A percentile compares a stretch with the other conserved stretches of the same genome.
These are phyloP conservation scores for Caenorhabditis remanei DNA, from an alignment of 1,140 invertebrate genomes.

Conservation along the genomic window DNA sequence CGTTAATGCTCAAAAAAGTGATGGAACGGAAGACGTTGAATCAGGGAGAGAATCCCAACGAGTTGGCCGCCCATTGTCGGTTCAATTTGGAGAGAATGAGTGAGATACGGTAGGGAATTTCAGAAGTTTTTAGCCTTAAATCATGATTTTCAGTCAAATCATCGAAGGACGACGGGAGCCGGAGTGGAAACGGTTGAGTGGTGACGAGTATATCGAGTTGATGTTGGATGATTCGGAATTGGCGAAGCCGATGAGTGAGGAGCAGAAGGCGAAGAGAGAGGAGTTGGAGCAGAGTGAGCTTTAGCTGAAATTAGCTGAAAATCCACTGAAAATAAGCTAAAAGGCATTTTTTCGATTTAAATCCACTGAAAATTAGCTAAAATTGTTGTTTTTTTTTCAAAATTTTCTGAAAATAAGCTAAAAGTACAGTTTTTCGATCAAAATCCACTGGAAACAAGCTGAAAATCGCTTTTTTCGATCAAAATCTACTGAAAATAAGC, in stretches of 20 bases:
- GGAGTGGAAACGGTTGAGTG: slow-evolving; percentile 14
- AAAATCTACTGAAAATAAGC: too few species aligned
- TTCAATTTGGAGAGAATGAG: not conserved
- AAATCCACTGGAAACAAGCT: too few species aligned
- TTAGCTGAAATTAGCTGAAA: not conserved
- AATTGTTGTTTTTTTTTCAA: too few species aligned
- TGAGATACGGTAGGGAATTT: not conserved
- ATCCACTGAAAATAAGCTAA: not conserved
- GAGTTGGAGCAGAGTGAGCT: slow-evolving; percentile 11
- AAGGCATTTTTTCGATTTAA: too few species aligned
- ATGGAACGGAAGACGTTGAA: not conserved
- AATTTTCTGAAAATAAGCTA: too few species aligned
- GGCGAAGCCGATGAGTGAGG: not conserved
- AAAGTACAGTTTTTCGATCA: too few species aligned
- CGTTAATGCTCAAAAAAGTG: slow-evolving; percentile 19
- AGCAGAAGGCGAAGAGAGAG: not conserved
- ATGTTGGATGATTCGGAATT: slow-evolving; percentile 49
- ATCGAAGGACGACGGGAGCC: slow-evolving; percentile 20
- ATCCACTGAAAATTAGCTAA: too few species aligned
- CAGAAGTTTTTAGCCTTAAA: not conserved
- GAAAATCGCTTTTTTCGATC: too few species aligned
- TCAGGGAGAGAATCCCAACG: slow-evolving; percentile 20
- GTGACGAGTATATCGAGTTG: slow-evolving; percentile 30
- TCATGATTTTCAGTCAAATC: not conserved
- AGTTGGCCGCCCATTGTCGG: not conserved